phyloP scores from a whole-genome alignment of 2,113 vertebrate species.

The Eptesicus fuscus region DNA sequence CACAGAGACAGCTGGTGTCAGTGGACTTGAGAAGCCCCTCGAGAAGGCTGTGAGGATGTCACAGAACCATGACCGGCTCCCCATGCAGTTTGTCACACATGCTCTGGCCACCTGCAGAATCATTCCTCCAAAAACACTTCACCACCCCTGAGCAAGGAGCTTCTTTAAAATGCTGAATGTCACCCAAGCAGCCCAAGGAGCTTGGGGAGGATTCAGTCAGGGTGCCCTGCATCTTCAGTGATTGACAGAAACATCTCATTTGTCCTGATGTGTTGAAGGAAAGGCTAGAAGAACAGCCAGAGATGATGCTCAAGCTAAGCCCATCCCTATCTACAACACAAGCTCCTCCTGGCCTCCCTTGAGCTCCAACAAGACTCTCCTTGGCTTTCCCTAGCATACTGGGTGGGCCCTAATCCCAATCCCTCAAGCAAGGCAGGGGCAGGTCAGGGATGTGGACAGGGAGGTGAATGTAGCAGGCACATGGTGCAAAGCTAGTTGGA shows the following conservation, averaged over 20 bases:
- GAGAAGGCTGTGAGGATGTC: neutral
- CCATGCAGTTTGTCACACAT: neutral
- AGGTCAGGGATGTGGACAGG: neutral
- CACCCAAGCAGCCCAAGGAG: neutral
- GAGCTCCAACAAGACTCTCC: neutral
- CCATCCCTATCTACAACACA: neutral
- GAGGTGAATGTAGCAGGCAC: neutral
- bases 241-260: slow-evolving; percentile 70
- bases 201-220: neutral
- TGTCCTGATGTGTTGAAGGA: slow-evolving; percentile 60
- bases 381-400: neutral
- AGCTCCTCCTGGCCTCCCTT: neutral
- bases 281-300: slow-evolving; percentile 39
- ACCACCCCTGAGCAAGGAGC: neutral
- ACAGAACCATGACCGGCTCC: neutral
- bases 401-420: neutral
- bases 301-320: neutral
- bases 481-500: neutral
- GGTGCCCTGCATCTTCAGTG: slow-evolving; percentile 35
- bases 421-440: neutral
- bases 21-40: neutral
- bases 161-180: slow-evolving; percentile 6
- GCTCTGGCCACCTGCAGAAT: slow-evolving; percentile 23
- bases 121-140: neutral
- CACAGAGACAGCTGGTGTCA: neutral